phyloP scores from a whole-genome alignment of 2,888 invertebrate species.

The Yponomeuta malinellus region DNA sequence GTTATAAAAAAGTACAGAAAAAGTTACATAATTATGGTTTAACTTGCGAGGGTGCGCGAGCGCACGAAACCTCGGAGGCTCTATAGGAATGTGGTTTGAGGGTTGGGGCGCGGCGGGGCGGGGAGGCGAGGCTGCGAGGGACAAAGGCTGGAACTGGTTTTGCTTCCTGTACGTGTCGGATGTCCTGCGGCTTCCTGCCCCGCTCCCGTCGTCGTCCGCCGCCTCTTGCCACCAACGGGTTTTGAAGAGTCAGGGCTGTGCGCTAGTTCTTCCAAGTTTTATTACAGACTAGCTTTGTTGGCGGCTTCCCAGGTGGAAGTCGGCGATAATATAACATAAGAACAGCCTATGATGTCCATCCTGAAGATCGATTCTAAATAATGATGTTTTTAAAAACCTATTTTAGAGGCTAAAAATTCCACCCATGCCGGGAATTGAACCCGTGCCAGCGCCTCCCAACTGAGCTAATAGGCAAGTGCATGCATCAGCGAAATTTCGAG shows the following conservation, averaged over 20 bases:
- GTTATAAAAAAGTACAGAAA: background rate
- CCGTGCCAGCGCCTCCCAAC: no score
- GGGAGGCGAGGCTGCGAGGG: conserved; percentile 56
- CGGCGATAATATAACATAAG: no score
- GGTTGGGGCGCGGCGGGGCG: conserved; percentile 36
- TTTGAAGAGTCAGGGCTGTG: conserved; percentile 43
- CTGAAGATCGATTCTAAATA: no score
- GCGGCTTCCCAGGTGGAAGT: background rate
- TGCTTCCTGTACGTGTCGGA: conserved; percentile 76
- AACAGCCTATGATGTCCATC: no score
- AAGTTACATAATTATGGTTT: background rate
- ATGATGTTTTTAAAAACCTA: no score
- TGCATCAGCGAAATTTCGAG: no score
- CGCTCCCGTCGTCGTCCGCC: conserved; percentile 41
- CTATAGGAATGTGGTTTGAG: conserved; percentile 65
- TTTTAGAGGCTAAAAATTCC: no score
- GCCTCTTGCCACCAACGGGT: conserved; percentile 42
- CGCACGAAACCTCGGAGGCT: conserved; percentile 45
- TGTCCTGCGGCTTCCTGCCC: conserved; percentile 76
- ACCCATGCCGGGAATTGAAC: no score
- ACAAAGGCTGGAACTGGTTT: conserved; percentile 72
- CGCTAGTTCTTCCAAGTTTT: background rate
- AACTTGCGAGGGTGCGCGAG: conserved; percentile 46
- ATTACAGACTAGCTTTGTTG: background rate
- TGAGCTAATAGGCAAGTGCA: no score